Percentiles rank a stretch among this genome's conserved stretches.
phyloP scores from a whole-genome alignment of 2,113 vertebrate genomes.

The Neoarius graeffei region DNA sequence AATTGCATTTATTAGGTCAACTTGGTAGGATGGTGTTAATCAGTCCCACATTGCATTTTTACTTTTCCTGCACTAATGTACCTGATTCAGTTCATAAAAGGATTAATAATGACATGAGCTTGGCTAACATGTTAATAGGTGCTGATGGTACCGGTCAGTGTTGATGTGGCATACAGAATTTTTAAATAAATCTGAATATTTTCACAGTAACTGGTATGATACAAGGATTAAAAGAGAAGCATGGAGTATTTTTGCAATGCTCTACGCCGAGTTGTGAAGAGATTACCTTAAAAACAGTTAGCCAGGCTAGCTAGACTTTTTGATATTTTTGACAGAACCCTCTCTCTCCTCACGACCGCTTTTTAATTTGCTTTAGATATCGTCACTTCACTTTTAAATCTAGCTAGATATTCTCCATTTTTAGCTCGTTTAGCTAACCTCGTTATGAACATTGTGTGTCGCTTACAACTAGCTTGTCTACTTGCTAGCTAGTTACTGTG shows the following conservation, averaged over 20 bases:
- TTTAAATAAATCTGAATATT: not conserved
- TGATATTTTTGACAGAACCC: not conserved
- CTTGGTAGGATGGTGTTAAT: not conserved
- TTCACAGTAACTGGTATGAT: not conserved
- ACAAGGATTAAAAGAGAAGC: not conserved
- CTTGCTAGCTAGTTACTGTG: not conserved
- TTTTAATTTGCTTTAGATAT: not conserved
- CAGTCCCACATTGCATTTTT: not conserved
- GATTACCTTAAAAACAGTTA: not conserved
- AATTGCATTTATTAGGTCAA: not conserved
- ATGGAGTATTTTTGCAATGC: not conserved
- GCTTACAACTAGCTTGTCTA: not conserved
- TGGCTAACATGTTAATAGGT: not conserved
- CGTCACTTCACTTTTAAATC: too few relatives aligned
- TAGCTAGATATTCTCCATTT: too few relatives aligned
- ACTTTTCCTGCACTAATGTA: not conserved
- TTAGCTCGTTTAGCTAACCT: not conserved
- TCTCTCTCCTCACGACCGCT: not conserved
- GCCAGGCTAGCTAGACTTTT: not conserved
- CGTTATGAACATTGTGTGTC: not conserved
- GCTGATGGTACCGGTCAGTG: not conserved
- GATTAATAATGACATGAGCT: not conserved
- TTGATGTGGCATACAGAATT: not conserved
- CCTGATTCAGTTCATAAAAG: not conserved
- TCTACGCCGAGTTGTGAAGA: not conserved